Percentiles rank a stretch among this genome's conserved stretches.
Conservation (phyloP, 1,140 invertebrate species). For the Apis mellifera region DNA sequence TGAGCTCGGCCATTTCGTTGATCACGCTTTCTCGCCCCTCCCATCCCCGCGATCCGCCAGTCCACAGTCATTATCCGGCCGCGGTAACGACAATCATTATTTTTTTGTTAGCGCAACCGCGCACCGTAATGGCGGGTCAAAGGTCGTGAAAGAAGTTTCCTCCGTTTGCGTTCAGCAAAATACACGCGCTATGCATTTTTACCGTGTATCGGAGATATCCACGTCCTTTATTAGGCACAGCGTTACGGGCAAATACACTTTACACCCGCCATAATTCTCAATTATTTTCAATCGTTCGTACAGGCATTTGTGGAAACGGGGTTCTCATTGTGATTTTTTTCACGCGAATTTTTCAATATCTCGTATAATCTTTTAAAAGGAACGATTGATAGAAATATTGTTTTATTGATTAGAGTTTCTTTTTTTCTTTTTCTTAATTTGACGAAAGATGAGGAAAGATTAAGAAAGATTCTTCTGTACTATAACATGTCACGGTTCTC, state of each 20-base stretch:
- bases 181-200: slow-evolving; percentile 32
- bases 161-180: slow-evolving; percentile 50
- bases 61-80: slow-evolving; percentile 62
- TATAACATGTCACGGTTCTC: too few species aligned
- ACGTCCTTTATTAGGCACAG: background rate
- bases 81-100: slow-evolving; percentile 70
- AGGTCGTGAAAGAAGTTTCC: slow-evolving; percentile 53
- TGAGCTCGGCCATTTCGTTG: slow-evolving; percentile 40
- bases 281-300: background rate
- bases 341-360: too few species aligned
- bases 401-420: too few species aligned
- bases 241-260: background rate
- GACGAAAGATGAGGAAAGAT: too few species aligned
- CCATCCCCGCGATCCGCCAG: background rate
- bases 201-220: background rate
- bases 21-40: slow-evolving; percentile 29
- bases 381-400: too few species aligned
- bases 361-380: too few species aligned
- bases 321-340: too few species aligned
- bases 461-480: too few species aligned
- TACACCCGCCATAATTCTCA: background rate
- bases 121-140: slow-evolving; percentile 46
- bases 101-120: slow-evolving; percentile 64
- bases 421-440: too few species aligned
- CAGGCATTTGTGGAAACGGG: too few species aligned